These are phyloP conservation scores for Eumeta japonica DNA, from an alignment of 1,140 invertebrate species.

Conservation along the genomic window DNA sequence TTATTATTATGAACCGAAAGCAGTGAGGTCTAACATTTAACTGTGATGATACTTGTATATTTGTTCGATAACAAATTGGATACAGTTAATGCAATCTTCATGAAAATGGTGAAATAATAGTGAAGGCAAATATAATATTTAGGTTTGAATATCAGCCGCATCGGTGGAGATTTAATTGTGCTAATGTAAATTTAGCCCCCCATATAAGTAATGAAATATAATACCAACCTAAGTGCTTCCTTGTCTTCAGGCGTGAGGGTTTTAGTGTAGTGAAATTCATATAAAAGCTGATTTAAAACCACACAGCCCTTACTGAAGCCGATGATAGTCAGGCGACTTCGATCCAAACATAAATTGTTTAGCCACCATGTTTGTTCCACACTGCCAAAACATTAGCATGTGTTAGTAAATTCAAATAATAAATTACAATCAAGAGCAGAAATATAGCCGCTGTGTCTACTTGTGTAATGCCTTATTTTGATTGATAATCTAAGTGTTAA, in stretches of 20 bases:
- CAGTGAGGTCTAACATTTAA: too few relatives aligned
- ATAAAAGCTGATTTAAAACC: conserved; percentile 85
- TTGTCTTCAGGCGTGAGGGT: conserved; percentile 63
- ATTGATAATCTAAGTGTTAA: conserved; percentile 4
- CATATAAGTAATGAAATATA: conserved; percentile 35
- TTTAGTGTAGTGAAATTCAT: conserved; percentile 76
- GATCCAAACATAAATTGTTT: conserved; percentile 45
- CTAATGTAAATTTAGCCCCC: conserved; percentile 30
- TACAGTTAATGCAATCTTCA: too few relatives aligned
- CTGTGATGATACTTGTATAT: too few relatives aligned
- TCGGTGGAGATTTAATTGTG: conserved; percentile 71
- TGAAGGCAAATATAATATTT: too few relatives aligned
- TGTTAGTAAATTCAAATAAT: background rate
- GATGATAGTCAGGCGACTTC: conserved; percentile 62
- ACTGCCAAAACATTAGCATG: background rate
- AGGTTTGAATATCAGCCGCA: conserved; percentile 79
- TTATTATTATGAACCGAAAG: too few relatives aligned
- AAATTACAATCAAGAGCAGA: background rate
- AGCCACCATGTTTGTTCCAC: conserved; percentile 39
- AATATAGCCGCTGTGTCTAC: too few relatives aligned
- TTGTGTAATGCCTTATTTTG: too few relatives aligned
- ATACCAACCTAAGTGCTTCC: conserved; percentile 55
- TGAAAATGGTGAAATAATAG: too few relatives aligned
- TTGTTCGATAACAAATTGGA: too few relatives aligned
- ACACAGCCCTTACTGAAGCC: conserved; percentile 92